Conservation (phyloP, 2,797 vertebrate genomes). For the Eulemur rubriventer region DNA sequence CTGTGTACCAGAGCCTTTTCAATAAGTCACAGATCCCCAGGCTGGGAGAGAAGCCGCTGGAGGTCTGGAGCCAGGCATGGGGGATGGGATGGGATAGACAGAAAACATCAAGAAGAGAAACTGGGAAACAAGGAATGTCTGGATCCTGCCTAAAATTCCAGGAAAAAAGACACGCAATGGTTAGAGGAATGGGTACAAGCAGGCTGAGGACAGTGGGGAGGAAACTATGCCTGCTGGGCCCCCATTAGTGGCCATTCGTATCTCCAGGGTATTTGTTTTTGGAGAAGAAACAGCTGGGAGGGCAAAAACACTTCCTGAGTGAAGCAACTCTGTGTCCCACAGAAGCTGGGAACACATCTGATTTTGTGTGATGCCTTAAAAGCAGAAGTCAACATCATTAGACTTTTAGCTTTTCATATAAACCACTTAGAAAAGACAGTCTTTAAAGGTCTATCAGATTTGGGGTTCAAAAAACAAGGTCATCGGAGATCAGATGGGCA, state of each 20-base stretch:
- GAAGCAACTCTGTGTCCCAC: neutral
- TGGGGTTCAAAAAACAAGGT: neutral
- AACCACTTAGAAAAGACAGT: neutral
- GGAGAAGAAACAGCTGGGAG: slow-evolving; percentile 62
- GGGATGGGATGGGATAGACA: neutral
- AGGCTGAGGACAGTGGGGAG: accelerated
- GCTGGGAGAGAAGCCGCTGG: neutral
- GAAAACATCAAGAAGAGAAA: neutral
- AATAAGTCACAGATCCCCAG: slow-evolving; percentile 43
- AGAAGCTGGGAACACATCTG: neutral
- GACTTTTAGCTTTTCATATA: neutral
- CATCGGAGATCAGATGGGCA: neutral
- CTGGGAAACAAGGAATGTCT: neutral
- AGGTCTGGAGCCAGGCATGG: neutral
- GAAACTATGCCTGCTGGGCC: accelerated
- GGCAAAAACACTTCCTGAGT: neutral
- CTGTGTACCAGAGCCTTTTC: slow-evolving; percentile 16
- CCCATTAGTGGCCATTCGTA: accelerated
- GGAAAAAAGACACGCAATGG: no score
- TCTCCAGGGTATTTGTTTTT: slow-evolving; percentile 50
- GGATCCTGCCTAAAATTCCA: neutral
- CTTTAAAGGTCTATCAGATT: neutral
- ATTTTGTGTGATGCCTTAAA: neutral
- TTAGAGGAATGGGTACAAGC: neutral
- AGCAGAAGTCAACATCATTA: neutral